Evolutionary conservation across 2,797 vertebrate species (phyloP).

Genomic region (Cryptoblepharus egeriae): DNA sequence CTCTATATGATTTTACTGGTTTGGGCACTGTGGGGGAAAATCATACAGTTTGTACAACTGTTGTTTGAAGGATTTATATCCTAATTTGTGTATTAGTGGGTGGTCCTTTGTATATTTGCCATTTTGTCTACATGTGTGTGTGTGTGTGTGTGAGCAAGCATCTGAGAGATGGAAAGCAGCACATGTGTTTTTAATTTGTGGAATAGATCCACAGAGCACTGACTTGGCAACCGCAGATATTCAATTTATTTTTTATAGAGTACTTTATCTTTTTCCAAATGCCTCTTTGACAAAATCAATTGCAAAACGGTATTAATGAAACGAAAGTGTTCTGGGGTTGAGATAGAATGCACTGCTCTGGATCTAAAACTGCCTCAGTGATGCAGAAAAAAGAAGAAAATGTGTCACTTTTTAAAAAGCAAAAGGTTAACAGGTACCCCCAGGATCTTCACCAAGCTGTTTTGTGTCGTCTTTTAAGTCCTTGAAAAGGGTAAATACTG

Average conservation of each 20-base stretch:
- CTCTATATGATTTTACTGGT: constrained; percentile 16
- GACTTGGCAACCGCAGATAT: constrained; percentile 35
- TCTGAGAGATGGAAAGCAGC: background rate
- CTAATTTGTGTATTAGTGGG: background rate
- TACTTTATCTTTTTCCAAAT: constrained; percentile 42
- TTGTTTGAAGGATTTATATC: constrained; percentile 13
- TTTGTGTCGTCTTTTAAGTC: constrained; percentile 33
- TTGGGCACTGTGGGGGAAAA: background rate
- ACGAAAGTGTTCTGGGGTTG: constrained; percentile 27
- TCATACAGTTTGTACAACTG: constrained; percentile 3
- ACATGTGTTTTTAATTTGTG: constrained; percentile 46
- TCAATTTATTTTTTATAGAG: constrained; percentile 11
- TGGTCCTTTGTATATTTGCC: constrained; percentile 30
- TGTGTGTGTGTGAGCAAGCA: background rate
- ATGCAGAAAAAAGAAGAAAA: constrained; percentile 38
- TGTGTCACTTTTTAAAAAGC: constrained; percentile 42
- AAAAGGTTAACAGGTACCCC: constrained; percentile 47
- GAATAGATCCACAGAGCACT: constrained; percentile 27
- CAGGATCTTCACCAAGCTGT: constrained; percentile 30
- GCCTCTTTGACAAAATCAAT: constrained; percentile 39
- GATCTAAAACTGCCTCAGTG: constrained; percentile 39
- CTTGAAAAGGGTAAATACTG: constrained; percentile 43
- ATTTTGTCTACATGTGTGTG: background rate
- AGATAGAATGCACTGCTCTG: constrained; percentile 39
- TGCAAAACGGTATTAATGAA: constrained; percentile 42